Percentiles rank a stretch among this genome's conserved stretches.
phyloP scores from a whole-genome alignment of 1,140 invertebrate genomes.

The Magallana angulata region DNA sequence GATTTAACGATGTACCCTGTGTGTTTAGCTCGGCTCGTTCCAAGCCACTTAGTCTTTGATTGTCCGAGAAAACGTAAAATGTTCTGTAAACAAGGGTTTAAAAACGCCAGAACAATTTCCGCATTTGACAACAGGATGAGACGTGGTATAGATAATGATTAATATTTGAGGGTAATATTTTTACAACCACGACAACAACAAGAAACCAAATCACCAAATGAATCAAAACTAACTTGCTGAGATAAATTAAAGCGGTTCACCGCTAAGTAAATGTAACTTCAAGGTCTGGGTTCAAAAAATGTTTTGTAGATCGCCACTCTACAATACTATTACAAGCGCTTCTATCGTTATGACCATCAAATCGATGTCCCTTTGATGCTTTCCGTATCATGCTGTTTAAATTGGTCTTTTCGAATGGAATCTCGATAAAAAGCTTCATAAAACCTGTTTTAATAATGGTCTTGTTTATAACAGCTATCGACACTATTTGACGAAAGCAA shows the following conservation, averaged over 20 bases:
- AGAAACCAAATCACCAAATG: not conserved
- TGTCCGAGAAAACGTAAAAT: constrained; percentile 10
- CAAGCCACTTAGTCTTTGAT: not conserved
- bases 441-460: not conserved
- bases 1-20: not conserved
- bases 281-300: too few relatives aligned
- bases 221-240: not conserved
- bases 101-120: not conserved
- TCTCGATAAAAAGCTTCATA: not conserved
- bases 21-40: not conserved
- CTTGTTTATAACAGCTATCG: too few relatives aligned
- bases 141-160: not conserved
- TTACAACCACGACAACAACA: not conserved
- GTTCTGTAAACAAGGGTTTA: not conserved
- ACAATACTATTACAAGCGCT: not conserved
- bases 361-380: not conserved
- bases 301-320: not conserved
- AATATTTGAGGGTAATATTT: not conserved
- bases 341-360: not conserved
- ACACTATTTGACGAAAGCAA: too few relatives aligned
- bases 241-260: not conserved
- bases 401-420: not conserved
- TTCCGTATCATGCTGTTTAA: not conserved
- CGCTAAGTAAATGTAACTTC: too few relatives aligned
- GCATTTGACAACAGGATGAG: not conserved